Base-by-base conservation (phyloP, 2,113 vertebrate species). In the Oncorhynchus masou region DNA sequence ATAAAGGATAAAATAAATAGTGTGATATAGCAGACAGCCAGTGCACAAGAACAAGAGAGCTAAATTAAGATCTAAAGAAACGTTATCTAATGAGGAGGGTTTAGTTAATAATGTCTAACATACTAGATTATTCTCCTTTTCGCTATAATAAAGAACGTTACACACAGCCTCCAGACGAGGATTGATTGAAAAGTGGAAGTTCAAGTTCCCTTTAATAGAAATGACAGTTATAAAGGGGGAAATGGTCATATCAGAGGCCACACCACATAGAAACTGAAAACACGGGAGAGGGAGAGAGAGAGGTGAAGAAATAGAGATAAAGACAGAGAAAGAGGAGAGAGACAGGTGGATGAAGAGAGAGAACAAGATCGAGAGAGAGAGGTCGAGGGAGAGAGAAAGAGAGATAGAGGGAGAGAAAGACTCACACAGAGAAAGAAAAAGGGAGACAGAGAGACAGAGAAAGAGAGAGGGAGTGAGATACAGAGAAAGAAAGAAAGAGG, bases 31-130 rank as follows among this genome's bases (percentile, higher is more conserved):
- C 27, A 27, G 3, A 27, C 0, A 48, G 49, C 13, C 24, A 76
- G 4, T 27, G 51, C 19, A 49, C 71, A 86, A 90, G 24, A 78
- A 90, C 90, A 92, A 92, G 90, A 91, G 89, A 88, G 91, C 89
- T 91, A 93, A 93, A 93, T 93, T 91, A 7, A 93, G 93, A 94
- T 91, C 91, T 92, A 94, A 92, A 92, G 92, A 93, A 93, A 94
- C 92, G 25, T 92, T 87, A 90, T 89, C 92, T 94, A 95, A 95
- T 92, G 91, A 93, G 92, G 92, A 94, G 92, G 94, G 94, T 94
- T 95, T 93, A 94, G 95, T 94, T 92, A 94, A 27, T 27, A 27
- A 94, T 91, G 90, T 92, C 29, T 2, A 45, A 45, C 39, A 45
- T 39, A 6, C 39, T 11, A 45, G 2, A 45, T 45, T 45, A 2